Base-by-base conservation (phyloP, 2,888 invertebrate species). In the Achlya flavicornis region DNA sequence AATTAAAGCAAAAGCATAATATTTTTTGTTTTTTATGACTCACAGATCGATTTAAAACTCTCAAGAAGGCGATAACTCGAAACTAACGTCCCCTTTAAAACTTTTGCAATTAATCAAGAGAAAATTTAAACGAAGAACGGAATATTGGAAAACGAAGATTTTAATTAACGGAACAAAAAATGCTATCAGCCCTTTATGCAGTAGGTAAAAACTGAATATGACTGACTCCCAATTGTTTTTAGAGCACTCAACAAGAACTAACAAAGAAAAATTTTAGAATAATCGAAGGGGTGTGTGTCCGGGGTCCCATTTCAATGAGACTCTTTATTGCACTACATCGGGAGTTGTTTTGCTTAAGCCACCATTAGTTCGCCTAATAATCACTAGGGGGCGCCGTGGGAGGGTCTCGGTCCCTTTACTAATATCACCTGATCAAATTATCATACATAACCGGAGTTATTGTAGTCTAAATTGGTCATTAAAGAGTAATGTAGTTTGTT, bases 401-500 rank as follows among this genome's bases (percentile, higher is more conserved):
- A 72, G 63, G 68, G 60, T 60, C 43, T 41, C n/a, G 14, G 41
- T 41, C 79, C 79, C 79, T 76, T 12, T 41, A 41, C 72, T 74
- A 74, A 78, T 79, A 83, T 80, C 85, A 87, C 85, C 88, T 89
- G 88, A 88, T 89, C 85, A 82, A 88, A 88, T 89, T 88, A 88
- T 87, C 87, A 86, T 88, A 85, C 80, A 87, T 84, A 83, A 88
- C 82, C 81, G 76, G 74, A 80, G 80, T 84, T 85, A 87, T 87
- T 82, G 84, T 82, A 82, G 73, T 74, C 81, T 75, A 81, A 87
- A 90, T 89, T 87, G 88, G 81, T 86, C 87, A 88, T 91, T 89
- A 90, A 78, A 82, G 79, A 78, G 84, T 88, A 91, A 92, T 88
- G 83, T 87, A 87, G 89, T 91, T 91, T 90, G 86, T 89, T 90